phyloP scores from a whole-genome alignment of 2,888 invertebrate genomes.

The Deilephila porcellus region DNA sequence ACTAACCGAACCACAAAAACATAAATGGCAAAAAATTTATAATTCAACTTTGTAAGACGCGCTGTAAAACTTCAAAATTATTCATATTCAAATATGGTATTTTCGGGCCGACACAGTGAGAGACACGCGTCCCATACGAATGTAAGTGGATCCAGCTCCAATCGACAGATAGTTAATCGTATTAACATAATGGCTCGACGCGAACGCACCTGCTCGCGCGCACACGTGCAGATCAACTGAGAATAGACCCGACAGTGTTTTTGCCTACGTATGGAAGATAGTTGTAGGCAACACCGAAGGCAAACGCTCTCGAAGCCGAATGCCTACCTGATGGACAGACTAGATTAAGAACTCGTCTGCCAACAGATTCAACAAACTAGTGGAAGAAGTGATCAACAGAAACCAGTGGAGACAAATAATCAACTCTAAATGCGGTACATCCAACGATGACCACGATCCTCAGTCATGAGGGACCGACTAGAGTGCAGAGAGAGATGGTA shows the following conservation, averaged over 20 bases:
- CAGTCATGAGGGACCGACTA: too few relatives aligned
- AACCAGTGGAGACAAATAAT: too few relatives aligned
- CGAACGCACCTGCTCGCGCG: constrained; percentile 50
- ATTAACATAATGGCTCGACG: constrained; percentile 52
- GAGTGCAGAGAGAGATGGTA: too few relatives aligned
- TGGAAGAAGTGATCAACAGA: too few relatives aligned
- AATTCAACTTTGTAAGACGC: too few relatives aligned
- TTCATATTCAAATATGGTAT: not conserved
- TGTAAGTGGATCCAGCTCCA: constrained; percentile 49
- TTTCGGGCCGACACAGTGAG: not conserved
- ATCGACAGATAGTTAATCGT: constrained; percentile 53
- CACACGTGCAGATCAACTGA: not conserved
- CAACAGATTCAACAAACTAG: too few relatives aligned
- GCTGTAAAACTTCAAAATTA: too few relatives aligned
- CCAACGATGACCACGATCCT: too few relatives aligned
- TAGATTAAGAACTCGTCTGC: too few relatives aligned
- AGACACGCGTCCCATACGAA: constrained; percentile 15
- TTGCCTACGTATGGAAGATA: not conserved
- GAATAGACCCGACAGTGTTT: not conserved
- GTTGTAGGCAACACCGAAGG: constrained; percentile 51
- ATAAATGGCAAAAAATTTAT: too few relatives aligned
- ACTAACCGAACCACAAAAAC: too few relatives aligned
- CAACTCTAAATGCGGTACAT: too few relatives aligned
- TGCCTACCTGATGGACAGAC: not conserved
- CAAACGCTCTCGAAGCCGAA: not conserved